phyloP scores from a whole-genome alignment of 2,888 invertebrate species.

The Drosophila ustulata region DNA sequence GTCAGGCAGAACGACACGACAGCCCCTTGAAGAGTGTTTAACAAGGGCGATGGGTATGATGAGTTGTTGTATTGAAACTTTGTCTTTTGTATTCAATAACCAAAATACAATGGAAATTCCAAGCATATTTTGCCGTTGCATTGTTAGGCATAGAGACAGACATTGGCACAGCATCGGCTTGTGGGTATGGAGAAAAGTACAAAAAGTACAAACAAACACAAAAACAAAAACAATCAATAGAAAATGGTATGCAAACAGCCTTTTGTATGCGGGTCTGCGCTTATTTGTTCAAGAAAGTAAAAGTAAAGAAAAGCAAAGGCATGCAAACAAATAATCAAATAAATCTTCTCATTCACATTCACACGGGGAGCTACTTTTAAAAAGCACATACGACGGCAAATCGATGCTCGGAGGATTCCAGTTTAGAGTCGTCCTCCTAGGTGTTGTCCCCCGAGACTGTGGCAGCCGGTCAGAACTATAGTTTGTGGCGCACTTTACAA shows the following conservation, averaged over 20 bases:
- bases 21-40: constrained; percentile 6
- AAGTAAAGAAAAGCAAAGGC: constrained; percentile 55
- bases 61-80: constrained; percentile 56
- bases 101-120: constrained; percentile 64
- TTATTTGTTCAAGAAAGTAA: constrained; percentile 72
- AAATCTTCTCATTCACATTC: not conserved
- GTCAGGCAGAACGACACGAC: not conserved
- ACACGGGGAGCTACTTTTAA: not conserved
- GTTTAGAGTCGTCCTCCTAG: not conserved
- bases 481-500: constrained; percentile 31
- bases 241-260: constrained; percentile 75
- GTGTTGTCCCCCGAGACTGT: constrained; percentile 17
- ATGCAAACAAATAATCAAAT: not conserved
- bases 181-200: constrained; percentile 42
- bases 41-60: constrained; percentile 17
- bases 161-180: not conserved
- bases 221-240: constrained; percentile 75
- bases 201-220: constrained; percentile 71
- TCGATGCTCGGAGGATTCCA: constrained; percentile 6
- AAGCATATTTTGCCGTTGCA: constrained; percentile 59
- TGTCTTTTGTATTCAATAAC: constrained; percentile 49
- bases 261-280: constrained; percentile 54
- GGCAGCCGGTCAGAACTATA: constrained; percentile 13
- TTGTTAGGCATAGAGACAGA: constrained; percentile 33
- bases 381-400: constrained; percentile 2